These are phyloP conservation scores for Rhagophthalmus giganteus DNA, from an alignment of 2,888 invertebrate species.

Conservation along the genomic window DNA sequence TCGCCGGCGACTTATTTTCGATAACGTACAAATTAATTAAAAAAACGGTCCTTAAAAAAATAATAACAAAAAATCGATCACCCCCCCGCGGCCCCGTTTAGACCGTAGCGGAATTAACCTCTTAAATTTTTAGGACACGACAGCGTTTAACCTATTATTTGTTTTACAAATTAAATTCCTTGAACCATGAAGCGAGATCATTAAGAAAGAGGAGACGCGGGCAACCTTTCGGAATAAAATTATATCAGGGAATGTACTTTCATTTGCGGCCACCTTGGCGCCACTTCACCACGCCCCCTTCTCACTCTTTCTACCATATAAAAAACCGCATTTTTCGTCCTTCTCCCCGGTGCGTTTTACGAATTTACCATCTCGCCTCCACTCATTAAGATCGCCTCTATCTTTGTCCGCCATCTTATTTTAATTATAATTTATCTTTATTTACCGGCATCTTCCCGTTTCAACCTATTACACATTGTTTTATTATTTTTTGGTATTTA, in stretches of 20 bases:
- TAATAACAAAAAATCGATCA: no score
- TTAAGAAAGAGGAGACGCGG: conserved; percentile 37
- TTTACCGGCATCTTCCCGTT: conserved; percentile 37
- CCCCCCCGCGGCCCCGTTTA: no score
- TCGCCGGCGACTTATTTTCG: no score
- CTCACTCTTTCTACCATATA: conserved; percentile 33
- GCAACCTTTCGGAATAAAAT: conserved; percentile 43
- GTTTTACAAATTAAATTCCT: conserved; percentile 44
- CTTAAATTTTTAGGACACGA: conserved; percentile 27
- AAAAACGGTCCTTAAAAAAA: no score
- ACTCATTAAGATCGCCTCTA: conserved; percentile 33
- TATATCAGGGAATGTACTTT: conserved; percentile 40
- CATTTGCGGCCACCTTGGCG: conserved; percentile 44
- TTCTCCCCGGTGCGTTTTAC: conserved; percentile 13
- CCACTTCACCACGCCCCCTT: conserved; percentile 48
- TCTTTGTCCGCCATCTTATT: conserved; percentile 32
- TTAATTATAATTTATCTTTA: conserved; percentile 48
- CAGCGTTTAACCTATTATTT: conserved; percentile 38
- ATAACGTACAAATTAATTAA: no score
- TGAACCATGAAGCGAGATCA: conserved; percentile 38
- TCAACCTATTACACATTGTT: conserved; percentile 20
- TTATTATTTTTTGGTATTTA: conserved; percentile 25
- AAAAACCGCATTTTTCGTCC: conserved; percentile 25
- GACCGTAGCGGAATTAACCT: conserved; percentile 16
- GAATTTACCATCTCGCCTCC: conserved; percentile 30